These are phyloP conservation scores for Hirtodrosophila trivittata DNA, from an alignment of 2,888 invertebrate species.

Conservation along the genomic window DNA sequence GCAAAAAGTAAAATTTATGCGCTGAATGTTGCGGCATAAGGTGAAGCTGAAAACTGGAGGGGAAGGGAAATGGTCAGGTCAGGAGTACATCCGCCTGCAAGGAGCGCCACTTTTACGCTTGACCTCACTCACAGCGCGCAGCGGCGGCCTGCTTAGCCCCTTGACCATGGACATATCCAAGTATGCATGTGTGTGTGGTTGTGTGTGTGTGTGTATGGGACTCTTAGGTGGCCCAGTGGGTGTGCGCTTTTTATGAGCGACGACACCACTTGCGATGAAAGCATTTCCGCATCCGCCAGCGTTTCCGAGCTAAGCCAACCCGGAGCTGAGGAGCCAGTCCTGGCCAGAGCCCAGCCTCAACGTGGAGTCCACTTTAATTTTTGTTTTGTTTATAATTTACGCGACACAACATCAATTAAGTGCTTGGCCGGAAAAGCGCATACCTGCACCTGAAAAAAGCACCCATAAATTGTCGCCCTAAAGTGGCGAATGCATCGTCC, in stretches of 20 bases:
- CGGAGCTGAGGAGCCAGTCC: slow-evolving; percentile 26
- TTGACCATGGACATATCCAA: slow-evolving; percentile 56
- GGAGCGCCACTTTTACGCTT: slow-evolving; percentile 73
- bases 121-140: slow-evolving; percentile 67
- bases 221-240: slow-evolving; percentile 39
- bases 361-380: slow-evolving; percentile 81
- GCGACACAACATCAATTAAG: slow-evolving; percentile 84
- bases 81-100: slow-evolving; percentile 60
- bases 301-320: slow-evolving; percentile 41
- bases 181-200: slow-evolving; percentile 15
- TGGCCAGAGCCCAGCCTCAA: slow-evolving; percentile 15
- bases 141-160: slow-evolving; percentile 66
- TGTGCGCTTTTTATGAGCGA: slow-evolving; percentile 70
- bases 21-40: slow-evolving; percentile 19
- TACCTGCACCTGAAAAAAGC: slow-evolving; percentile 82
- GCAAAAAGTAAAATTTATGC: slow-evolving; percentile 72
- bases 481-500: slow-evolving; percentile 65
- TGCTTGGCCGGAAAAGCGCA: slow-evolving; percentile 81
- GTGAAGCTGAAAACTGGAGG: neutral
- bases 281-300: slow-evolving; percentile 75
- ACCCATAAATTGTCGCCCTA: slow-evolving; percentile 72
- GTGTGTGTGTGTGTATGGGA: slow-evolving; percentile 5
- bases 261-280: slow-evolving; percentile 80
- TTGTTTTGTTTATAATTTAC: slow-evolving; percentile 82
- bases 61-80: slow-evolving; percentile 26